phyloP scores from a whole-genome alignment of 2,113 vertebrate genomes.

The Rhinichthys klamathensis region DNA sequence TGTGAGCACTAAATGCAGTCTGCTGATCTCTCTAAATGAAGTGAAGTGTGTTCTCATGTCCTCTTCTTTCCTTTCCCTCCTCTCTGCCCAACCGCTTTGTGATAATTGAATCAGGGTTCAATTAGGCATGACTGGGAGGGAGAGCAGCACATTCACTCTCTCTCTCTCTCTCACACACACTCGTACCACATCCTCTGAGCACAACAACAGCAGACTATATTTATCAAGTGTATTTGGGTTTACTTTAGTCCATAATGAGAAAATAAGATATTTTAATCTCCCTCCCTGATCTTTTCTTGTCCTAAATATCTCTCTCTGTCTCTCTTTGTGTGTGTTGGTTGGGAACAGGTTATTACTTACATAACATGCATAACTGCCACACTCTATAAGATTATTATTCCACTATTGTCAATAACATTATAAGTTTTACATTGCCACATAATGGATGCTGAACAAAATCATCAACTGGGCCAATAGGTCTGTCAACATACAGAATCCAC shows the following conservation, averaged over 20 bases:
- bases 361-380: background rate
- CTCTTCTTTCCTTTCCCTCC: constrained; percentile 32
- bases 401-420: background rate
- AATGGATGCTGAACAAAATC: background rate
- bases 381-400: background rate
- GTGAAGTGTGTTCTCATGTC: constrained; percentile 41
- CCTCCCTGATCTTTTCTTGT: constrained; percentile 9
- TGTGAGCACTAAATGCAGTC: constrained; percentile 17
- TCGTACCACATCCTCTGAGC: constrained; percentile 28
- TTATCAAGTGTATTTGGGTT: constrained; percentile 32
- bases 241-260: constrained; percentile 21
- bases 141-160: constrained; percentile 7
- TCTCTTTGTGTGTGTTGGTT: no score
- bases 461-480: background rate
- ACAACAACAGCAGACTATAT: constrained; percentile 14
- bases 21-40: constrained; percentile 31
- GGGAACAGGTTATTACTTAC: no score
- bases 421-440: background rate
- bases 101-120: constrained; percentile 50
- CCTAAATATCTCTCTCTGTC: background rate
- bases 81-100: constrained; percentile 38
- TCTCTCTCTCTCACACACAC: background rate
- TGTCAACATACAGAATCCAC: background rate
- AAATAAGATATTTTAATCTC: constrained; percentile 23
- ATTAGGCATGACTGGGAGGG: constrained; percentile 41